These are phyloP conservation scores for Scomber colias DNA, from an alignment of 2,113 vertebrate species.

Conservation along the genomic window DNA sequence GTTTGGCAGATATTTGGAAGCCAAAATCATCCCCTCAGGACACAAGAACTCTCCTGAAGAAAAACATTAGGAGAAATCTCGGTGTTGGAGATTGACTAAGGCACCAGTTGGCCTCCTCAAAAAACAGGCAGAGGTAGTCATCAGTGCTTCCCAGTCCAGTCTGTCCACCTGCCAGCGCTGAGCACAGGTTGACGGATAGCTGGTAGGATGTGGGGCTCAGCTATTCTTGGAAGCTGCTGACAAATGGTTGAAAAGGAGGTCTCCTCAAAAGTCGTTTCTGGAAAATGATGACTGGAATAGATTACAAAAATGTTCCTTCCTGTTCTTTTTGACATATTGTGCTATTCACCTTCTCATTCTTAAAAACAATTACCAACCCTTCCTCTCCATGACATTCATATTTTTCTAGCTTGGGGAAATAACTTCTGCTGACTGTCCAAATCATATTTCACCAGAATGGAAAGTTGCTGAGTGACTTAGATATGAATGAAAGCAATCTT, in stretches of 20 bases:
- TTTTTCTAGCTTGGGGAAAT: slow-evolving; percentile 33
- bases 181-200: not conserved
- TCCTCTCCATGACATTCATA: slow-evolving; percentile 26
- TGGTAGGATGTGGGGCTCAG: not conserved
- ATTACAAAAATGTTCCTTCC: slow-evolving; percentile 1
- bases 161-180: not conserved
- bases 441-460: slow-evolving; percentile 37
- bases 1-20: slow-evolving; percentile 19
- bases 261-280: not conserved
- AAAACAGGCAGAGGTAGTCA: not conserved
- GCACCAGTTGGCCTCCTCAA: not conserved
- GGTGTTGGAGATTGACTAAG: not conserved
- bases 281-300: slow-evolving; percentile 12
- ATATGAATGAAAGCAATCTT: slow-evolving; percentile 28
- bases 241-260: slow-evolving; percentile 16
- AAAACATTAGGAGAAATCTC: slow-evolving; percentile 11
- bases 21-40: slow-evolving; percentile 22
- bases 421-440: slow-evolving; percentile 50
- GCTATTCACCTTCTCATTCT: slow-evolving; percentile 19
- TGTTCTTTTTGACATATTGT: slow-evolving; percentile 24
- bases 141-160: not conserved
- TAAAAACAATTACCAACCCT: slow-evolving; percentile 20
- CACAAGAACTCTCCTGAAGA: not conserved
- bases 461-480: slow-evolving; percentile 35
- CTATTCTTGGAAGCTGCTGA: slow-evolving; percentile 1